Conservation (phyloP, 2,113 vertebrate species). For the Corythornis madagascariensis region DNA sequence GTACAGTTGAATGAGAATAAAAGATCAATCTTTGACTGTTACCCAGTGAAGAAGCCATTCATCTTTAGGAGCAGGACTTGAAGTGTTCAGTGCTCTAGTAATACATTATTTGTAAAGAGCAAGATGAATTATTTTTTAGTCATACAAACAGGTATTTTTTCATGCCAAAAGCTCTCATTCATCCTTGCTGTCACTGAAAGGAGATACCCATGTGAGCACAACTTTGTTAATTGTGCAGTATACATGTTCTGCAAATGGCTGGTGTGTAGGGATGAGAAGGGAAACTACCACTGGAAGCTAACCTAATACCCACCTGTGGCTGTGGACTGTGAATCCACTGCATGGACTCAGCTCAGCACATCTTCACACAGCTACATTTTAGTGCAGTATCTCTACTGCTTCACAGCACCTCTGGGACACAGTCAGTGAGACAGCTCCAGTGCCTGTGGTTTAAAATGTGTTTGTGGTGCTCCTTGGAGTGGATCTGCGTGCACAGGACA, state of each 20-base stretch:
- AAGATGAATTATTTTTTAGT: not conserved
- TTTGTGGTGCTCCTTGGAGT: fast-evolving
- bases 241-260: not conserved
- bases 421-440: not conserved
- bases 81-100: not conserved
- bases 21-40: not conserved
- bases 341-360: not conserved
- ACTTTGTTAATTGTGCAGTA: not conserved
- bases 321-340: not conserved
- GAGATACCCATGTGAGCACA: not conserved
- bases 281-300: not conserved
- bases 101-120: not conserved
- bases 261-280: not conserved
- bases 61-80: not conserved
- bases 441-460: fast-evolving
- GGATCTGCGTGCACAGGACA: fast-evolving
- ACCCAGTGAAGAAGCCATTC: not conserved
- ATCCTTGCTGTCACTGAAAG: not conserved
- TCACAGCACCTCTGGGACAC: not conserved
- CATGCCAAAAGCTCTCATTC: not conserved
- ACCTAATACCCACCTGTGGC: not conserved
- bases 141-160: not conserved
- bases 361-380: not conserved
- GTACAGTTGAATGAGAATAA: not conserved
- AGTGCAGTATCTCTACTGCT: not conserved